Base-by-base conservation (phyloP, 2,888 invertebrate species). In the Caenorhabditis sp. region DNA sequence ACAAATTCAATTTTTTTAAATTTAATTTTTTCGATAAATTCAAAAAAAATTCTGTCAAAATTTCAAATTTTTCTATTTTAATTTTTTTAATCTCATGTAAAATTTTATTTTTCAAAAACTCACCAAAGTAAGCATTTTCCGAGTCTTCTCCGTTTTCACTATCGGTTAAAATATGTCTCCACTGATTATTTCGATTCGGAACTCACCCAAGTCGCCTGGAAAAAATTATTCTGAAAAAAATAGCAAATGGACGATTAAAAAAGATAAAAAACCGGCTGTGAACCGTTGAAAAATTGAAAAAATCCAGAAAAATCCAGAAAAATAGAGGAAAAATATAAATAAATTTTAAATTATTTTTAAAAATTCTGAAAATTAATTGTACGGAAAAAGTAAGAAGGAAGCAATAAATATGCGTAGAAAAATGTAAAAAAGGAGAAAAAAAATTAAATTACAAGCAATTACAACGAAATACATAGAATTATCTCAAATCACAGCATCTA, bases 121-220 rank as follows among this genome's bases (percentile, higher is more conserved):
- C 28, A 68, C 68, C 58, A 69, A 60, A 20, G 55, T 50, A 60
- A 70, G 51, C 60, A 70, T 60, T 24, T 35, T 58, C n/a, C n/a
- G n/a, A n/a, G n/a, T n/a, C 26, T 32, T 58, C 13, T 47, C n/a
- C 9, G 4, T 32, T 32, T 32, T 9, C 9, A 32, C 9, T 65
- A 26, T 32, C 15, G 32, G 3, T 22, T 53, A 40, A n/a, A n/a
- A n/a, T n/a, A 18, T 50, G 18, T 24, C 47, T 28, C 20, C 28
- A 22, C 37, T 22, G 2, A 40, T 15, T 5, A 24, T 2, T 47
- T 26, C 20, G 40, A 24, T 40, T 47, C 47, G 47, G 24, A 40
- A 22, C 18, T 5, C 22, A 15, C 44, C 28, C 67, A 26, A 24
- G 32, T 28, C n/a, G 8, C 56, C 67, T 67, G 65, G 6, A 71